phyloP scores from a whole-genome alignment of 2,113 vertebrate genomes.

The Motacilla tschutschensis region DNA sequence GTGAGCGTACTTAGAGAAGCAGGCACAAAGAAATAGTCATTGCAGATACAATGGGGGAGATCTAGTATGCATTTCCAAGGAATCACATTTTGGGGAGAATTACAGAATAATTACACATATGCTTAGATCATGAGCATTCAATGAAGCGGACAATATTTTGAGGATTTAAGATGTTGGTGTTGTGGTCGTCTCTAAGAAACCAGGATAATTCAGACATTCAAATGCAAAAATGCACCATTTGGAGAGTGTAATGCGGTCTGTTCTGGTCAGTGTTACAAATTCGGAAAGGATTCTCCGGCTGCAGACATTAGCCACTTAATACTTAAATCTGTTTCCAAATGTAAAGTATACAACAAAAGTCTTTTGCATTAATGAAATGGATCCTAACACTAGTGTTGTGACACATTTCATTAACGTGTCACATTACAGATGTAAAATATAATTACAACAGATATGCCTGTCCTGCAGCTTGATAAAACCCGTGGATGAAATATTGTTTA shows the following conservation, averaged over 20 bases:
- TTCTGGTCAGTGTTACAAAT: slow-evolving; percentile 85
- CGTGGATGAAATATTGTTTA: slow-evolving; percentile 60
- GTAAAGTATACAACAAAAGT: slow-evolving; percentile 85
- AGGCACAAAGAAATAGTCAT: slow-evolving; percentile 88
- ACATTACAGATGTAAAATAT: slow-evolving; percentile 70
- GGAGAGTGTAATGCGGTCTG: slow-evolving; percentile 87
- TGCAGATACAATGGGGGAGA: slow-evolving; percentile 78
- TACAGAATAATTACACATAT: slow-evolving; percentile 96
- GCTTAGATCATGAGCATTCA: slow-evolving; percentile 89
- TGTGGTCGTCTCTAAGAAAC: slow-evolving; percentile 87
- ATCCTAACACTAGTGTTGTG: slow-evolving; percentile 54
- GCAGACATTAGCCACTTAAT: slow-evolving; percentile 86
- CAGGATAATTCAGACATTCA: slow-evolving; percentile 88
- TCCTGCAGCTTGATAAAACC: slow-evolving; percentile 49
- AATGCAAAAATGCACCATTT: slow-evolving; percentile 88
- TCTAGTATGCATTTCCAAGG: slow-evolving; percentile 83
- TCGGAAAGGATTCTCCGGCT: slow-evolving; percentile 81
- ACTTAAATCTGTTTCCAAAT: slow-evolving; percentile 87
- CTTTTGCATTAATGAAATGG: slow-evolving; percentile 76
- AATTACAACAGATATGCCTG: slow-evolving; percentile 70
- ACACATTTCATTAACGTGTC: slow-evolving; percentile 73
- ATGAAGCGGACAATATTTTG: slow-evolving; percentile 88
- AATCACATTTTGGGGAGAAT: slow-evolving; percentile 89
- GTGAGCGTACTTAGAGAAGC: slow-evolving; percentile 78
- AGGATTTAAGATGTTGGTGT: slow-evolving; percentile 93